phyloP scores from a whole-genome alignment of 1,140 invertebrate species.

The Pseudomyrmex pallidus region DNA sequence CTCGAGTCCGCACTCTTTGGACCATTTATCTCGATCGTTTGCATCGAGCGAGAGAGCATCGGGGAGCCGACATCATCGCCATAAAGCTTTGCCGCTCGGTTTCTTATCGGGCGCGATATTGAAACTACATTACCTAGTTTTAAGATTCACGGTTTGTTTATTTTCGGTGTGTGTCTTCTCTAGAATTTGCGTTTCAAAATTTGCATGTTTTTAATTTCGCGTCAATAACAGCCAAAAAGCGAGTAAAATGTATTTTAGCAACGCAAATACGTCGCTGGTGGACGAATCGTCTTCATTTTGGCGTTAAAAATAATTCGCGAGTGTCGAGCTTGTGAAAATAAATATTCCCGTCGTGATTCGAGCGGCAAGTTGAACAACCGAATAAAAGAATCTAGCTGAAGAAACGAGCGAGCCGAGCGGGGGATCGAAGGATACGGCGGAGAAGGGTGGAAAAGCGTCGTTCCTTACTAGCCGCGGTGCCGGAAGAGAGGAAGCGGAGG shows the following conservation, averaged over 20 bases:
- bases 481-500: conserved; percentile 5
- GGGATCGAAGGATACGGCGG: conserved; percentile 58
- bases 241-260: neutral
- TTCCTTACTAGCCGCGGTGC: conserved; percentile 45
- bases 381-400: conserved; percentile 64
- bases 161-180: neutral
- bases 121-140: conserved; percentile 30
- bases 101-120: conserved; percentile 57
- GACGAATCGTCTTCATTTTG: neutral
- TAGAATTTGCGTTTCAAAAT: too few relatives aligned
- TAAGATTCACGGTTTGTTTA: neutral
- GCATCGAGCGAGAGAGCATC: conserved; percentile 74
- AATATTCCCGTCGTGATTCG: conserved; percentile 53
- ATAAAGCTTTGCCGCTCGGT: conserved; percentile 28
- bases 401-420: conserved; percentile 44
- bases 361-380: neutral
- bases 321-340: conserved; percentile 60
- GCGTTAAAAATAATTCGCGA: conserved; percentile 9
- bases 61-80: conserved; percentile 33
- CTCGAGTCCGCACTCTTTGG: conserved; percentile 68
- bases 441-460: conserved; percentile 62
- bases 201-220: too few relatives aligned
- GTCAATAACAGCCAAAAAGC: too few relatives aligned
- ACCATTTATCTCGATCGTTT: conserved; percentile 83
- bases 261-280: neutral